Conservation (phyloP, 2,113 vertebrate genomes). For the Loxodonta africana region DNA sequence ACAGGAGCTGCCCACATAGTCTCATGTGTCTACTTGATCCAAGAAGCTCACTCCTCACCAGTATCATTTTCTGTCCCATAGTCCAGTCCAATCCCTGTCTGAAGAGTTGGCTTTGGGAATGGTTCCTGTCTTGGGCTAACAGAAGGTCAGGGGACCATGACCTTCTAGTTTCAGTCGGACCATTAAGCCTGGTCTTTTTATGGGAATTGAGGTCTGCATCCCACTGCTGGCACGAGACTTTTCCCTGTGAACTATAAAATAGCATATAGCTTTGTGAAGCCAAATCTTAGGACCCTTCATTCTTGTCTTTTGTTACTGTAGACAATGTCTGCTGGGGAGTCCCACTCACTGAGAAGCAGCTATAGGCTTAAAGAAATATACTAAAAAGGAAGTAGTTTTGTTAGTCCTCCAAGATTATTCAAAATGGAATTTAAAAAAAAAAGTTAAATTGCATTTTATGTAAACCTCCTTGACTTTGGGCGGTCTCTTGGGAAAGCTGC, state of each 20-base stretch:
- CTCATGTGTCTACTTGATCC: no score
- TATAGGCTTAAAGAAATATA: background rate
- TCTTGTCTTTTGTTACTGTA: background rate
- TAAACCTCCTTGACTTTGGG: background rate
- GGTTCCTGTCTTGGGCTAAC: no score
- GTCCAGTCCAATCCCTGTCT: no score
- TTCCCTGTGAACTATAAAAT: background rate
- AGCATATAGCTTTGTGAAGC: accelerated
- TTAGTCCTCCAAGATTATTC: background rate
- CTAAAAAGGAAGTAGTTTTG: background rate
- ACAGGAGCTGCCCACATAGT: no score
- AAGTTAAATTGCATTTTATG: background rate
- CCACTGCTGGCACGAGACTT: no score
- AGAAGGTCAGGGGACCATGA: no score
- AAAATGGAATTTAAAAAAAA: background rate
- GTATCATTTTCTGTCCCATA: no score
- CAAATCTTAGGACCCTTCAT: accelerated
- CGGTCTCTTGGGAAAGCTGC: background rate
- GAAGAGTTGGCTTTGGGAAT: no score
- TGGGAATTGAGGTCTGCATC: no score
- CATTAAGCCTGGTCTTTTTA: no score
- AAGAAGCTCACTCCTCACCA: no score
- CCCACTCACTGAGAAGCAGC: background rate
- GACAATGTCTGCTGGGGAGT: background rate
- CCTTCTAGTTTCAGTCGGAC: no score